phyloP scores from a whole-genome alignment of 1,140 invertebrate species.

The Drosophila bocki region DNA sequence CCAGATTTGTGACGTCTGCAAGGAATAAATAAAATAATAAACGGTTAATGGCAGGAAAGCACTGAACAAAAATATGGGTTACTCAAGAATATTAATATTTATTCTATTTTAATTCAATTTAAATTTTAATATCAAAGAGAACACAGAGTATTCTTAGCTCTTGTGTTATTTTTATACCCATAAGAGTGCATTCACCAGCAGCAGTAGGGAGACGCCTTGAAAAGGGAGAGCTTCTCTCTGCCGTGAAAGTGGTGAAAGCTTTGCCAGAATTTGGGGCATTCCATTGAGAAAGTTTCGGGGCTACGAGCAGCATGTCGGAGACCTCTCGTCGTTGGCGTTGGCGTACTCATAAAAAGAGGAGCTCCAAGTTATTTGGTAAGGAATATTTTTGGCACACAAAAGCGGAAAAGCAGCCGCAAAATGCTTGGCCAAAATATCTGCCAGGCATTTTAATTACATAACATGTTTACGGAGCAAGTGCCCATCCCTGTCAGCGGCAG shows the following conservation, averaged over 20 bases:
- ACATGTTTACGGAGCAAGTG: slow-evolving; percentile 52
- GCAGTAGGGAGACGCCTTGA: background rate
- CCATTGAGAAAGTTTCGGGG: slow-evolving; percentile 56
- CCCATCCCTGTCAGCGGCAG: slow-evolving; percentile 23
- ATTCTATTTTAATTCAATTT: no score
- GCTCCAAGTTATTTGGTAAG: slow-evolving; percentile 60
- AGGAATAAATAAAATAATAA: slow-evolving; percentile 34
- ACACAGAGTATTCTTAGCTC: background rate
- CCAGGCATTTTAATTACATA: slow-evolving; percentile 82
- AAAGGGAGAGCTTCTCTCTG: background rate
- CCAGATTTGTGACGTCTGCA: slow-evolving; percentile 86
- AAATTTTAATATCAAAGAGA: background rate
- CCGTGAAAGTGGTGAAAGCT: slow-evolving; percentile 20
- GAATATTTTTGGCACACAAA: slow-evolving; percentile 56
- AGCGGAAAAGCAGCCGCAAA: slow-evolving; percentile 53
- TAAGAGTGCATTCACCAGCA: slow-evolving; percentile 7
- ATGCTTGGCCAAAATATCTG: slow-evolving; percentile 63
- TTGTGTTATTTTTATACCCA: background rate
- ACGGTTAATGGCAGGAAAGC: slow-evolving; percentile 5
- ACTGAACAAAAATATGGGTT: background rate
- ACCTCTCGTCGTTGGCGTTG: slow-evolving; percentile 4
- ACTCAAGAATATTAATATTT: background rate
- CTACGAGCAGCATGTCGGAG: slow-evolving; percentile 4
- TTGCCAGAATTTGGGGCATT: slow-evolving; percentile 49
- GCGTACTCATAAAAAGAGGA: slow-evolving; percentile 33